Conservation (phyloP, 1,140 invertebrate species). For the Achatina immaculata region DNA sequence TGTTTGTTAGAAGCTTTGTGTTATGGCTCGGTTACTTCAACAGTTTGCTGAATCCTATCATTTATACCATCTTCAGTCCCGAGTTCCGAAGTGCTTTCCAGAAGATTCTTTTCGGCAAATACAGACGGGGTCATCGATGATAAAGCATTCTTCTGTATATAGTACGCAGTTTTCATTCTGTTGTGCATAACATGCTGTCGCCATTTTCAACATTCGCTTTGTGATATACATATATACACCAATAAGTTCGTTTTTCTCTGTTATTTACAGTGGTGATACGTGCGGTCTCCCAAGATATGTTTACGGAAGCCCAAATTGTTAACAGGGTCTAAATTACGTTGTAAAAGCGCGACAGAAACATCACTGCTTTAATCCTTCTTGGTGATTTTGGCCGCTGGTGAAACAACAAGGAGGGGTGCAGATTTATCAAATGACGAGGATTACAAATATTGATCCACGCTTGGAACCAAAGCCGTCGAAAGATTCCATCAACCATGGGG, state of each 20-base stretch:
- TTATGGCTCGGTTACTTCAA: conserved; percentile 71
- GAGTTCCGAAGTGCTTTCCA: conserved; percentile 70
- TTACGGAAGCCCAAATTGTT: no score
- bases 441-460: no score
- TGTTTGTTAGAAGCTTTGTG: conserved; percentile 63
- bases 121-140: conserved; percentile 50
- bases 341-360: no score
- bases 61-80: conserved; percentile 71
- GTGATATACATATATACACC: neutral
- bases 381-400: no score
- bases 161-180: neutral
- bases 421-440: no score
- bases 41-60: conserved; percentile 70
- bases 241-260: neutral
- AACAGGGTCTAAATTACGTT: no score
- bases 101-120: conserved; percentile 67
- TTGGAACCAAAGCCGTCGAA: no score
- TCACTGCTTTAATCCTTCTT: no score
- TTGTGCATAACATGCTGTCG: neutral
- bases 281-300: no score
- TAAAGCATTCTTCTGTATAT: neutral
- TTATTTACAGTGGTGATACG: neutral
- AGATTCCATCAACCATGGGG: no score
- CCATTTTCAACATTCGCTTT: neutral
- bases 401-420: no score